Base-by-base conservation (phyloP, 1,140 invertebrate species). In the Scylla paramamosain region DNA sequence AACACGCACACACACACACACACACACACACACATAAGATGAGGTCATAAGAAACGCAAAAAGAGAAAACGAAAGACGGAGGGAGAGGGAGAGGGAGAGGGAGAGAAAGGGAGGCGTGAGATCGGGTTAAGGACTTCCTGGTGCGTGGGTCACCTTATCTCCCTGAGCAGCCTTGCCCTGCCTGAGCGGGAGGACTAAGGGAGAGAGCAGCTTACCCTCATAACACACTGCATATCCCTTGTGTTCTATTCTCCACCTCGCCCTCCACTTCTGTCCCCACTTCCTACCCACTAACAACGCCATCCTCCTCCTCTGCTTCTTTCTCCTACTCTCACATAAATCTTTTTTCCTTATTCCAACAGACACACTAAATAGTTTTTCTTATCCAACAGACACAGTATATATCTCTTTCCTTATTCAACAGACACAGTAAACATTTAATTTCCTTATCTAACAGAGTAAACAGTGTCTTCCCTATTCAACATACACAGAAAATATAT, bases 41-140 rank as follows among this genome's bases (percentile, higher is more conserved):
- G 1, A 39, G 39, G 39, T 2, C 39, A 39, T 83, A 39, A 31
- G 28, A 39, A n/a, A 39, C 28, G 48, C 28, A 28, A 91, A 12
- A n/a, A 92, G 91, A 92, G 29, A 92, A 67, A 83, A 67, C 46
- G 90, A 84, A 67, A 92, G 91, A 92, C 67, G 32, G 59, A 82
- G 67, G 32, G 59, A 92, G 91, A 92, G 91, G 82, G 91, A 92
- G 91, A 92, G 91, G 82, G 77, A 92, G 91, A 92, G 91, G 83
- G 77, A 92, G 91, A 92, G 91, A 92, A 52, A 92, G 91, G 20
- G 89, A 89, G 87, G 39, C 31, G 1, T 6, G 46, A 31, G 52
- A 59, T 12, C 12, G 10, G 10, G 12, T 59, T 59, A 59, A 59
- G 52, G 52, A 0, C 52, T 20, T 59, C 16, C 39, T 2, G 39